Conservation (phyloP, 2,113 vertebrate species). For the Antechinus flavipes region DNA sequence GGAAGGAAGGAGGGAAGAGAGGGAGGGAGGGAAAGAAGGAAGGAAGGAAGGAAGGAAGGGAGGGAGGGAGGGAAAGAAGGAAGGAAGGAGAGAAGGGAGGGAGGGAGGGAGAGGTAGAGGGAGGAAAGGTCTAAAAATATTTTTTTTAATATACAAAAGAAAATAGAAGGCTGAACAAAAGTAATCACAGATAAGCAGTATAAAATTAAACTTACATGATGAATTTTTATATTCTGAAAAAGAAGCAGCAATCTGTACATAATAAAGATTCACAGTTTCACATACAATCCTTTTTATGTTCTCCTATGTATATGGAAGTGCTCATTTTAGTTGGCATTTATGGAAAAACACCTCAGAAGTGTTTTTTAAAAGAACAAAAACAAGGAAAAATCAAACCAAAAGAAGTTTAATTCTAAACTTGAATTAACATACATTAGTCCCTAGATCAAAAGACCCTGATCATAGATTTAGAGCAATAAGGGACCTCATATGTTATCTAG, state of each 20-base stretch:
- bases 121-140: background rate
- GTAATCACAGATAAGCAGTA: background rate
- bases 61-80: too few relatives aligned
- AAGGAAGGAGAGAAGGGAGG: background rate
- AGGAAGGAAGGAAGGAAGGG: background rate
- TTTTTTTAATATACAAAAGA: background rate
- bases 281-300: background rate
- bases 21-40: too few relatives aligned
- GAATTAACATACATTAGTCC: background rate
- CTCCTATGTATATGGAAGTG: background rate
- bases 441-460: accelerated
- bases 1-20: too few relatives aligned
- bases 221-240: background rate
- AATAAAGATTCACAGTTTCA: background rate
- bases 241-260: background rate
- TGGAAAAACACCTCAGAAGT: background rate
- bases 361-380: background rate
- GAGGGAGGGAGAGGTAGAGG: background rate
- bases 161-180: background rate
- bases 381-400: conserved; percentile 1
- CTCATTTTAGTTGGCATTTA: background rate
- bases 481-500: background rate
- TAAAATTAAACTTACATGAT: background rate
- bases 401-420: background rate
- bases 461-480: background rate